Evolutionary conservation across 2,797 vertebrate species (phyloP), one percentile per base, ranked within the genome.

Genomic region (Babyrousa celebensis): DNA sequence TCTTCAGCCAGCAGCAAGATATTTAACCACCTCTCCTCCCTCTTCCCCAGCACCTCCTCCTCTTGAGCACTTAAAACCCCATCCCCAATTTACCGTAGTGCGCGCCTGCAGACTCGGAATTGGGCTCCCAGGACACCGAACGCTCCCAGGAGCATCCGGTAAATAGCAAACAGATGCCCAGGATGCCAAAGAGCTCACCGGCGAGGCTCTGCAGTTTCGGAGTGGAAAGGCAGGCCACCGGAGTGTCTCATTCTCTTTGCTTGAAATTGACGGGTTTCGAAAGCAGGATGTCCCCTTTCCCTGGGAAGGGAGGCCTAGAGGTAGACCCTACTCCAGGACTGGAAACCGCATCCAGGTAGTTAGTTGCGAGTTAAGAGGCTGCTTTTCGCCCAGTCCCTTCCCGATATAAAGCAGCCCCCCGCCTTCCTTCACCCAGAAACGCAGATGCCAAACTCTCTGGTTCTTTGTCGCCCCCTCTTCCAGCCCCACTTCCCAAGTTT

Each of bases 101-200:
- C 10, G 4, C 6, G 75, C 83, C 2, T 18, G 77, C 48, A 25
- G 70, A 72, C 25, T n/a, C 29, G 6, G 25, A 40, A 20, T 9
- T n/a, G 20, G 1, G 32, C n/a, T 60, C 71, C 0, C 54, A 15
- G 27, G 71, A 43, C 12, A 0, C n/a, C 56, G 71, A 68, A 48
- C 75, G 70, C 67, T 20, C 82, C 92, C 68, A 48, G 54, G 62
- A 43, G 72, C 71, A 63, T 20, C 25, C 0, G 48, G 74, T 72
- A 86, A 95, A 95, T 83, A 78, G 92, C 94, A 96, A 96, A 96
- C 94, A 94, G 92, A 95, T 97, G 96, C 56, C 54, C 52, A 16
- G 52, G 25, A 4, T 16, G 91, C 85, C n/a, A 10, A 52, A 75
- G 91, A 89, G 48, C 88, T 89, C 88, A 6, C 40, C 6, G 43